These are phyloP conservation scores for Desoria tigrina DNA, from an alignment of 2,888 invertebrate genomes.

Conservation along the genomic window DNA sequence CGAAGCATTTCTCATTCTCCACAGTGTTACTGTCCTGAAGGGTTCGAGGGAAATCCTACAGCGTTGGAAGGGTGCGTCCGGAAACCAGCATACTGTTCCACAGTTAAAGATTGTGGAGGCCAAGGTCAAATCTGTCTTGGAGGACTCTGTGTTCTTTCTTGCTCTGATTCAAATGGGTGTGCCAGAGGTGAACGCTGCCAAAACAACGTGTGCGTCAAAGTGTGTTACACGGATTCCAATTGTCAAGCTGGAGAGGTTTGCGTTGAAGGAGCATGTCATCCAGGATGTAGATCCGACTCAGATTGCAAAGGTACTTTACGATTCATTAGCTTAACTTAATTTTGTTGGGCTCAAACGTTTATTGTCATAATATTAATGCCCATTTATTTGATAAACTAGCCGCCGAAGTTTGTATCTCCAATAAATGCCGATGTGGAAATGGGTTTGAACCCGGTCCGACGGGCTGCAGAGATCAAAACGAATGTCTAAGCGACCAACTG, in stretches of 20 bases:
- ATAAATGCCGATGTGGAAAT: conserved; percentile 75
- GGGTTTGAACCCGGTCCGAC: conserved; percentile 74
- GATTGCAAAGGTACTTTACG: background rate
- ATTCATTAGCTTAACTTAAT: conserved; percentile 66
- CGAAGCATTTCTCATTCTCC: conserved; percentile 49
- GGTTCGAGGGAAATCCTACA: conserved; percentile 83
- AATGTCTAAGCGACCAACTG: conserved; percentile 65
- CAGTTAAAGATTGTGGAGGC: conserved; percentile 66
- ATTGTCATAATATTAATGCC: too few relatives aligned
- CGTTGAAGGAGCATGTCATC: conserved; percentile 74
- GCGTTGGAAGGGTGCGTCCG: conserved; percentile 87
- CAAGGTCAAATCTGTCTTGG: conserved; percentile 74
- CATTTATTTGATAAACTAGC: too few relatives aligned
- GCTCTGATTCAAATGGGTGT: conserved; percentile 69
- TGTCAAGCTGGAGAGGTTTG: conserved; percentile 88
- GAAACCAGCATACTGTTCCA: conserved; percentile 70
- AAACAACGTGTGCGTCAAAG: conserved; percentile 72
- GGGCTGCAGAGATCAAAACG: conserved; percentile 75
- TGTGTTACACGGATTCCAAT: conserved; percentile 86
- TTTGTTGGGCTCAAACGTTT: too few relatives aligned
- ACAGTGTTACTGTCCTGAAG: conserved; percentile 75
- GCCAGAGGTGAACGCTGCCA: conserved; percentile 84
- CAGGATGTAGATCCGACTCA: conserved; percentile 75
- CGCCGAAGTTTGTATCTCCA: conserved; percentile 75
- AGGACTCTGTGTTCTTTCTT: conserved; percentile 76